Percentiles rank a stretch among this genome's conserved stretches.
Evolutionary conservation across 2,888 invertebrate genomes (phyloP).

Genomic region (Hedya salicella): DNA sequence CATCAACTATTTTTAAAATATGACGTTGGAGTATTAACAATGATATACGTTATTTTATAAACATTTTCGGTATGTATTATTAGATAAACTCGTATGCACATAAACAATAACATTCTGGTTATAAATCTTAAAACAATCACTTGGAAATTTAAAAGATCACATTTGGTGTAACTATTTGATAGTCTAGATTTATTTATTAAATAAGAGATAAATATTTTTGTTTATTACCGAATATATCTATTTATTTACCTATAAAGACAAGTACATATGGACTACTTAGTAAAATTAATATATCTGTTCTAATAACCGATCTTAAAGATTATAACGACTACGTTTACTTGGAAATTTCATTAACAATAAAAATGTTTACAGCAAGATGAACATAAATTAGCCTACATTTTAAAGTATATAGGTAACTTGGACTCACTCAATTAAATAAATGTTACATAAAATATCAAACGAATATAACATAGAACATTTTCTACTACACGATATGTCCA

Average conservation of each 20-base stretch:
- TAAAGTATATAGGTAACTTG: not conserved
- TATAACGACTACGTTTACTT: not conserved
- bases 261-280: slow-evolving; percentile 21
- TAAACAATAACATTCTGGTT: slow-evolving; percentile 45
- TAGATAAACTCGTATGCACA: slow-evolving; percentile 44
- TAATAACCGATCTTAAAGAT: slow-evolving; percentile 13
- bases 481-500: slow-evolving; percentile 1
- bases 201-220: slow-evolving; percentile 11
- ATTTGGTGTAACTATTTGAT: slow-evolving; percentile 30
- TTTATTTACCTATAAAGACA: slow-evolving; percentile 25
- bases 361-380: not conserved
- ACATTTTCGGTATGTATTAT: slow-evolving; percentile 40
- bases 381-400: not conserved
- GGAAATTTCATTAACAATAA: not conserved
- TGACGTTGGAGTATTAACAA: slow-evolving; percentile 56
- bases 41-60: slow-evolving; percentile 46
- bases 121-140: slow-evolving; percentile 27
- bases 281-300: slow-evolving; percentile 12
- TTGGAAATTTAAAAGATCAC: slow-evolving; percentile 26
- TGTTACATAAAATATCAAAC: not conserved
- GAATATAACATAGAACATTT: not conserved
- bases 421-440: not conserved
- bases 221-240: slow-evolving; percentile 17
- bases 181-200: slow-evolving; percentile 14
- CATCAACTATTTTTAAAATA: slow-evolving; percentile 72